phyloP scores from a whole-genome alignment of 2,113 vertebrate genomes.

The Sporophila hypoxantha region DNA sequence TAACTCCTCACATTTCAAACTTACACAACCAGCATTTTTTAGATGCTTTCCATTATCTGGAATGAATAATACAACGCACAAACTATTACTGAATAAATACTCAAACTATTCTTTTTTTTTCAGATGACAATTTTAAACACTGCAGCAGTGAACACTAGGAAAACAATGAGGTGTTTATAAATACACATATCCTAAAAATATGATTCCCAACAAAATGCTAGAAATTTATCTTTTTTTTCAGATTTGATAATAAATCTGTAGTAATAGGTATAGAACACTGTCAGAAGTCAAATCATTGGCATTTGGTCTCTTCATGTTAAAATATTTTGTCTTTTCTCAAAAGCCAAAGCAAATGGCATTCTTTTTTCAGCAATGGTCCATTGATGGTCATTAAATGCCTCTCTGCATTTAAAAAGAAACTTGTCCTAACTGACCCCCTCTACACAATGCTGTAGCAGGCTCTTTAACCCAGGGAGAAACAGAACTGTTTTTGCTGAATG shows the following conservation, averaged over 20 bases:
- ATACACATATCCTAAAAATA: neutral
- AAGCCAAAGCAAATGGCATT: neutral
- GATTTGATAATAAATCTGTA: neutral
- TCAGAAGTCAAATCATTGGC: slow-evolving; percentile 16
- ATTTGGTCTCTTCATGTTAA: slow-evolving; percentile 21
- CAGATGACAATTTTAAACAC: slow-evolving; percentile 48
- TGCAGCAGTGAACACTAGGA: slow-evolving; percentile 10
- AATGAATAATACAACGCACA: slow-evolving; percentile 17
- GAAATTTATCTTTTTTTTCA: neutral
- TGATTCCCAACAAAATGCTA: neutral
- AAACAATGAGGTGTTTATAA: slow-evolving; percentile 10
- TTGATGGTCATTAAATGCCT: neutral
- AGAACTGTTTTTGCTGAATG: neutral
- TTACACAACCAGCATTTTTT: slow-evolving; percentile 40
- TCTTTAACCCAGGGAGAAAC: neutral
- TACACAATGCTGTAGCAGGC: neutral
- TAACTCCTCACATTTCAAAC: slow-evolving; percentile 21
- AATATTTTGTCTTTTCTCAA: slow-evolving; percentile 43
- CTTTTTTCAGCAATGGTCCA: neutral
- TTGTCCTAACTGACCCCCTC: neutral
- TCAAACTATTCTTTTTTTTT: slow-evolving; percentile 30
- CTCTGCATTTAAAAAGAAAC: neutral
- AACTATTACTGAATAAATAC: slow-evolving; percentile 28
- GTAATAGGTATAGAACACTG: neutral
- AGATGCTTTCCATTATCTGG: slow-evolving; percentile 54